Evolutionary conservation across 2,888 invertebrate species (phyloP).

Genomic region (Lasioglossum villosulum): DNA sequence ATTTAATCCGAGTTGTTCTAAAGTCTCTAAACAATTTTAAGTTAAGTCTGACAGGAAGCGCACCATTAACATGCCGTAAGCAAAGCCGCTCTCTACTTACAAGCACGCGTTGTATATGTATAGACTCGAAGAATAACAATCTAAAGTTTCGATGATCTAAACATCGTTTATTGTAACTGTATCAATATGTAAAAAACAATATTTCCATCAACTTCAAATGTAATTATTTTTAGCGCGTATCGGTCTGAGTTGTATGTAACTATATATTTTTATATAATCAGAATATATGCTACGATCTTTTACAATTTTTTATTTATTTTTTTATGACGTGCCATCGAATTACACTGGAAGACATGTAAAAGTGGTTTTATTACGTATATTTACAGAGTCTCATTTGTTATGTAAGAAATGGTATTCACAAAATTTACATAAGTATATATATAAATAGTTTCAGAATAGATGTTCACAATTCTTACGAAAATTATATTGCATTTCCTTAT

Average conservation of each 20-base stretch:
- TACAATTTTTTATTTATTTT: neutral
- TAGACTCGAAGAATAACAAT: no score
- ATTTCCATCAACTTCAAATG: neutral
- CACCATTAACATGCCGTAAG: no score
- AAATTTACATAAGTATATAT: slow-evolving; percentile 14
- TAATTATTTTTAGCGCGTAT: neutral
- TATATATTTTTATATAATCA: no score
- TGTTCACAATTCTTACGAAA: slow-evolving; percentile 28
- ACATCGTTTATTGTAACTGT: neutral
- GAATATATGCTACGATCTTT: neutral
- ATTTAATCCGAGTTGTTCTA: no score
- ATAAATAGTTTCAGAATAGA: slow-evolving; percentile 9
- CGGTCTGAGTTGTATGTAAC: no score
- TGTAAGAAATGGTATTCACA: slow-evolving; percentile 30
- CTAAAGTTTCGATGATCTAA: no score
- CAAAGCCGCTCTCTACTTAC: no score
- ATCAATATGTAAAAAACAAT: neutral
- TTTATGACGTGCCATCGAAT: neutral
- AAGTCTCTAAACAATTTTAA: no score
- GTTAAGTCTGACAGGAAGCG: no score
- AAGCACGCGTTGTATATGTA: no score
- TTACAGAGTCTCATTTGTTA: slow-evolving; percentile 23
- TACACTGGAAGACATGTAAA: neutral
- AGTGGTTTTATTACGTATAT: slow-evolving; percentile 27
- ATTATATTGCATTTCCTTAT: slow-evolving; percentile 8